Base-by-base conservation (phyloP, 2,113 vertebrate genomes). In the Lepisosteus osseus region DNA sequence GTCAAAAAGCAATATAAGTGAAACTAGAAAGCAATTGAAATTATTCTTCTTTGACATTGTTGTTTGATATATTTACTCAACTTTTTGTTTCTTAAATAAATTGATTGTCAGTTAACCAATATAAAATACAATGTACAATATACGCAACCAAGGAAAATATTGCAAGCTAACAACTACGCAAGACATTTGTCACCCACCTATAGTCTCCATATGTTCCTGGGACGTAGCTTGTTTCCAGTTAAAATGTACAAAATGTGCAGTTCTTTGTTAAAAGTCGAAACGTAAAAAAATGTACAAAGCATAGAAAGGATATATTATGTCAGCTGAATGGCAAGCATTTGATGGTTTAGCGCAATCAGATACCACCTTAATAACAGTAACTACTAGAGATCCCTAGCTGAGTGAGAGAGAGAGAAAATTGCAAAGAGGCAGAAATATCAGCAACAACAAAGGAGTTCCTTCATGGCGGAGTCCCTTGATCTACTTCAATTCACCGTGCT, bases 401-500 rank as follows among this genome's bases (percentile, higher is more conserved):
- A 51, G 47, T 6, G 1, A 51, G 47, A 51, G 47, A 51, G 47
- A 43, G 54, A 67, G 4, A 54, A 15, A 17, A 67, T 67, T 44
- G 17, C n/a, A 57, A 69, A 69, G 17, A 69, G 17, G 5, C 9
- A 44, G 82, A 83, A 78, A 66, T 67, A 85, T 78, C 71, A 80
- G 54, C 67, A 61, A 67, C 69, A 76, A 69, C 70, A 67, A 57
- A 66, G 74, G 4, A 67, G 59, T 80, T 83, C 78, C 85, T 92
- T 92, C 89, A 92, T 90, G n/a, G 80, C 74, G 89, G 90, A 92
- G 90, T 90, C 89, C 83, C 70, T 74, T 12, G 17, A 14, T 8
- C 66, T 64, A 3, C 75, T 29, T 68, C 11, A 65, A n/a, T 15
- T 44, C 70, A 56, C 6, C 69, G 73, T 68, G 55, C 6, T 65